Base-by-base conservation (phyloP, 2,888 invertebrate genomes). In the Volucella inflata region DNA sequence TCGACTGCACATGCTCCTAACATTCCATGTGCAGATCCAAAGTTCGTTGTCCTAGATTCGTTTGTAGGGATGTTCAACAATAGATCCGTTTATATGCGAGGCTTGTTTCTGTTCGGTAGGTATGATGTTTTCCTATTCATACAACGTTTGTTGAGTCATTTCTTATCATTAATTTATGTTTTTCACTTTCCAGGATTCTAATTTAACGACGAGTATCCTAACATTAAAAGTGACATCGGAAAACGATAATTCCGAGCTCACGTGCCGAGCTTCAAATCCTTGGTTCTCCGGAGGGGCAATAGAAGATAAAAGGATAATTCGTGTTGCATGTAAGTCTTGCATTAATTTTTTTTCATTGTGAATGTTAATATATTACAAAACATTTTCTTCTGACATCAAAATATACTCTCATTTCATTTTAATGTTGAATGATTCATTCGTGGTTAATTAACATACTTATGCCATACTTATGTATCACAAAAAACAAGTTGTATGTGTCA, bases 261-360 rank as follows among this genome's bases (percentile, higher is more conserved):
- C 95, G 76, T 98, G 97, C 91, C 94, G 96, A 81, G 96, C 97
- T 77, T 95, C 96, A 91, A 98, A 98, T 93, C 96, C 96, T 0
- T 95, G 96, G 94, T 96, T 97, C 92, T 96, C 96, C 51, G 96
- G 96, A 77, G 95, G 96, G 88, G 95, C 95, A 65, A 93, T 96
- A 70, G 97, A 97, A 92, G 96, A 96, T 90, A 95, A 95, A 64
- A 94, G 95, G 89, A 94, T 94, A 87, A 94, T 97, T 88, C 95
- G 95, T 90, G 96, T 97, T 89, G 95, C 96, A 91, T 97, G 97
- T 97, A 93, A 96, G 97, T 95, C 90, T 50, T 21, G 65, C 55
- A 3, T 16, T 36, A 55, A 65, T 53, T 55, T 44, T 8, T 55
- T 68, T 30, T 36, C n/a, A 30, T 6, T 30, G 6, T 30, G 30